Conservation (phyloP, 2,888 invertebrate species). For the Polydrusus pterygomalis region DNA sequence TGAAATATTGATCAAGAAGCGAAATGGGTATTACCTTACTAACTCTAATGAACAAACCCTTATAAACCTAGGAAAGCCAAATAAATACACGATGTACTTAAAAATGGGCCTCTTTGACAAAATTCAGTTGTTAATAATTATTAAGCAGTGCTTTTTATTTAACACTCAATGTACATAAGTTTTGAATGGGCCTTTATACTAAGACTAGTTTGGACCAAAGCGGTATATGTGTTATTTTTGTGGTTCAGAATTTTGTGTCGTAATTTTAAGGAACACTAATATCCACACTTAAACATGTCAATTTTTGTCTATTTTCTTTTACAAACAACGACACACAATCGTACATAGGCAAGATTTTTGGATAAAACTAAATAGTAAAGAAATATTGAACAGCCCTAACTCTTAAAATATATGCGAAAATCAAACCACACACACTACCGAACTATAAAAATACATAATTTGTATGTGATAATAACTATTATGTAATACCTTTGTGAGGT, state of each 20-base stretch:
- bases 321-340: no score
- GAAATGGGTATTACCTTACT: no score
- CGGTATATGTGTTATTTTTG: slow-evolving; percentile 21
- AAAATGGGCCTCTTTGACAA: no score
- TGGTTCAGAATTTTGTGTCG: slow-evolving; percentile 14
- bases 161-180: neutral
- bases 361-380: no score
- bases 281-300: neutral
- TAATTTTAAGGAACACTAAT: neutral
- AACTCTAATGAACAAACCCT: no score
- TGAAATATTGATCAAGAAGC: no score
- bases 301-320: no score
- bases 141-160: neutral
- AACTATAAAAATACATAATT: slow-evolving; percentile 32
- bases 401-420: neutral
- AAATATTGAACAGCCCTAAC: no score
- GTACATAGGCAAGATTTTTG: no score
- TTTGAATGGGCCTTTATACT: slow-evolving; percentile 25
- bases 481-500: slow-evolving; percentile 20
- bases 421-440: slow-evolving; percentile 1
- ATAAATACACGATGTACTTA: no score
- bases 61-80: no score
- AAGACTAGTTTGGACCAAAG: slow-evolving; percentile 34
- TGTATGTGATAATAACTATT: slow-evolving; percentile 54
- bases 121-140: neutral